phyloP scores from a whole-genome alignment of 2,888 invertebrate species.

The Chromoteleia sp. region DNA sequence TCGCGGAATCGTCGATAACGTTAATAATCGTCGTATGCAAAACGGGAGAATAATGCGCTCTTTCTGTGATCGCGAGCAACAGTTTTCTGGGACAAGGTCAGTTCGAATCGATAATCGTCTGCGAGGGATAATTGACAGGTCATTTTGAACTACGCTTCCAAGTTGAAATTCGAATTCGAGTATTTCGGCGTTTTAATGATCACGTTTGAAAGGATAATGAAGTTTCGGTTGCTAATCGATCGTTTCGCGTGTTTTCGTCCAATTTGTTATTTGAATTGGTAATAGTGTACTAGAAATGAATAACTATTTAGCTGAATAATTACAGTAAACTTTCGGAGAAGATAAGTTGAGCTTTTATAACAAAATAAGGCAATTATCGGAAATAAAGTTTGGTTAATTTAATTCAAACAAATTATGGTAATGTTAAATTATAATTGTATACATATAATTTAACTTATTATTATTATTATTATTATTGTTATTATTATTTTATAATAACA shows the following conservation, averaged over 20 bases:
- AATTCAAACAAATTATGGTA: too few species aligned
- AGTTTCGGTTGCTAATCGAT: not conserved
- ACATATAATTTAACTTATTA: too few species aligned
- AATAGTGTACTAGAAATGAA: too few species aligned
- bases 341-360: too few species aligned
- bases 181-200: conserved; percentile 21
- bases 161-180: conserved; percentile 27
- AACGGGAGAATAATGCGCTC: conserved; percentile 48
- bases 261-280: not conserved
- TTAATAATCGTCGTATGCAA: conserved; percentile 27
- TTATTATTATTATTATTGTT: too few species aligned
- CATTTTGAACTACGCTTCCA: conserved; percentile 34
- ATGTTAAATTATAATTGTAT: too few species aligned
- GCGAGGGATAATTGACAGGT: conserved; percentile 46
- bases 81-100: conserved; percentile 64
- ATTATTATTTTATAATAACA: too few species aligned
- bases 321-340: too few species aligned
- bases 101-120: conserved; percentile 50
- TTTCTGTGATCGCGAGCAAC: conserved; percentile 43
- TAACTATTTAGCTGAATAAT: too few species aligned
- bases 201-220: conserved; percentile 6
- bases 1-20: conserved; percentile 22
- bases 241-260: not conserved
- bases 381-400: too few species aligned
- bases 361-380: too few species aligned